These are phyloP conservation scores for Aeoliscus strigatus DNA, from an alignment of 2,797 vertebrate species.

Conservation along the genomic window DNA sequence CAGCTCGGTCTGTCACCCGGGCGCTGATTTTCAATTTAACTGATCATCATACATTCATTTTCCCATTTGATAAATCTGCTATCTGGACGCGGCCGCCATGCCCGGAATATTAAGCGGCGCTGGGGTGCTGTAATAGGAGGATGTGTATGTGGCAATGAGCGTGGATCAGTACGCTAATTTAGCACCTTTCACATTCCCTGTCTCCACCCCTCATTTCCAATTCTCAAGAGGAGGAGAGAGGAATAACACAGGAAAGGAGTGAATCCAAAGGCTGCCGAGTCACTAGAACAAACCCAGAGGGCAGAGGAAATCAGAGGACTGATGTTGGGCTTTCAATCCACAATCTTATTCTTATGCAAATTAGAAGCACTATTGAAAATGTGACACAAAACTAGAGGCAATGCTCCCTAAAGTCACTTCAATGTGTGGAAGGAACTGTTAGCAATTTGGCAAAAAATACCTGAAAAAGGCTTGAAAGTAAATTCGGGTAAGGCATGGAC, in stretches of 20 bases:
- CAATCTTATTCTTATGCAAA: conserved; percentile 78
- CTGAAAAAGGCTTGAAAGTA: no score
- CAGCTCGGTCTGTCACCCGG: conserved; percentile 96
- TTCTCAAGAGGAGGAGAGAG: conserved; percentile 86
- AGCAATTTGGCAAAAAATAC: no score
- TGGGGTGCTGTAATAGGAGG: conserved; percentile 89
- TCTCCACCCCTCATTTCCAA: conserved; percentile 94
- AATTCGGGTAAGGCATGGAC: no score
- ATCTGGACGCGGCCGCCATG: conserved; percentile 87
- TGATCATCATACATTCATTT: conserved; percentile 99
- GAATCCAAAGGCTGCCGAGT: conserved; percentile 42
- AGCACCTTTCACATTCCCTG: conserved; percentile 85
- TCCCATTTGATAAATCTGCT: conserved; percentile 99
- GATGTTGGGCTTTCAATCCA: conserved; percentile 69
- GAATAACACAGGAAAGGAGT: conserved; percentile 4
- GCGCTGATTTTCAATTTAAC: conserved; percentile 99
- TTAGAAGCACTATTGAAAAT: conserved; percentile 88
- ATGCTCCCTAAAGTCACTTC: no score
- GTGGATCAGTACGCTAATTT: conserved; percentile 97
- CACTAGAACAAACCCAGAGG: conserved; percentile 27
- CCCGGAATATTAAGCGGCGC: conserved; percentile 90
- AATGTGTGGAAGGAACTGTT: no score
- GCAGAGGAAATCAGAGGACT: conserved; percentile 25
- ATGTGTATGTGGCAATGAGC: conserved; percentile 98
- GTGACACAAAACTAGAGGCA: no score